A percentile compares a stretch with the other conserved stretches of the same genome.
Evolutionary conservation across 2,113 vertebrate species (phyloP).

Genomic region (Melozone crissalis): DNA sequence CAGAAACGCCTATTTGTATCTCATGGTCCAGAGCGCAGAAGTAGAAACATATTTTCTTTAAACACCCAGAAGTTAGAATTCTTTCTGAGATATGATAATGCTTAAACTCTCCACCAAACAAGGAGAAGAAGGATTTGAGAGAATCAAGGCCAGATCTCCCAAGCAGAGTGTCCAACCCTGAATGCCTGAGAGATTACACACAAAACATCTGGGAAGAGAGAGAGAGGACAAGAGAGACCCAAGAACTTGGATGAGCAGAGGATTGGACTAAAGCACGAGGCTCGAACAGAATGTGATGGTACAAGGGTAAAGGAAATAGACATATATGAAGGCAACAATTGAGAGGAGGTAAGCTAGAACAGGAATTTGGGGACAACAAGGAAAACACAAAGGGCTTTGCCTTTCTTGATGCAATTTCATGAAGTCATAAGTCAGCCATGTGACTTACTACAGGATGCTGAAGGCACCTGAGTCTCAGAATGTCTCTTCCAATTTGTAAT

Average conservation of each 20-base stretch:
- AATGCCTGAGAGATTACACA: not conserved
- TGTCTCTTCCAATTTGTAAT: not conserved
- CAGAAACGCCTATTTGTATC: conserved; percentile 5
- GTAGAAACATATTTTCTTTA: conserved; percentile 5
- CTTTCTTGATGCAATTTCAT: not conserved
- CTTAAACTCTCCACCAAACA: not conserved
- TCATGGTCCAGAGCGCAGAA: not conserved
- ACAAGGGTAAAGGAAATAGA: not conserved
- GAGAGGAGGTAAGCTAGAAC: not conserved
- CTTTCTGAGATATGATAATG: not conserved
- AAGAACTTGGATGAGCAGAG: not conserved
- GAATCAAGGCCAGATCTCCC: not conserved
- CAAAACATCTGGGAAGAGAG: not conserved
- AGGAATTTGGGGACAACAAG: not conserved
- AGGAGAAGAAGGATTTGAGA: not conserved
- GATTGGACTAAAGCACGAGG: not conserved
- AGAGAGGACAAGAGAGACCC: accelerated
- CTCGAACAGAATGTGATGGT: not conserved
- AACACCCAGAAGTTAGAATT: not conserved
- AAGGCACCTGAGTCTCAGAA: not conserved
- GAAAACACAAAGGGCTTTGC: not conserved
- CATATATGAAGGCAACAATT: not conserved
- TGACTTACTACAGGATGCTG: not conserved
- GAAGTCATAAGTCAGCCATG: not conserved
- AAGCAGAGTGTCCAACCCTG: not conserved